Evolutionary conservation across 2,113 vertebrate genomes (phyloP), one percentile per base, ranked within the genome.

Genomic region (Lepus americanus): DNA sequence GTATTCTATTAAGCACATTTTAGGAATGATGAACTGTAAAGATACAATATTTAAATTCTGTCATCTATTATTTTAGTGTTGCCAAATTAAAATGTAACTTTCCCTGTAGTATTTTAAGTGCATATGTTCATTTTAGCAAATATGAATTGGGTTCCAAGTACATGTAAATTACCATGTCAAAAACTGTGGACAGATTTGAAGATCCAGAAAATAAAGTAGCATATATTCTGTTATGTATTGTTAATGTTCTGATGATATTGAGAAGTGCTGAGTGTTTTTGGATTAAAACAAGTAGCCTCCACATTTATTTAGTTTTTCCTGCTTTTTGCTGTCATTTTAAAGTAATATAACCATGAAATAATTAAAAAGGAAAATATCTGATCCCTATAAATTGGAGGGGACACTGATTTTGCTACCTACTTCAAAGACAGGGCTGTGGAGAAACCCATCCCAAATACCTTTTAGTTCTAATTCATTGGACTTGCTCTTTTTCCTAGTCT

Each of bases 91-190:
- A 92, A 73, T 63, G 8, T 44, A 59, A 1, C 4, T 55, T 19
- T 81, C 5, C 53, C 5, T 4, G 8, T 69, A 76, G 25, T 51
- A 83, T 63, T 93, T 89, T 73, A 70, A 90, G 10, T 89, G 72
- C 80, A 61, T n/a, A 49, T 78, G n/a, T 73, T 88, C 8, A 87
- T 94, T 80, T 96, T 49, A 73, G 29, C 14, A 91, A 89, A 44
- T 63, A 44, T 53, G 8, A 89, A 89, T 67, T 59, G 53, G 17
- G 12, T 69, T 49, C 25, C 36, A 73, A 70, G 10, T 88, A 20
- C 14, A 19, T 31, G 6, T 13, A n/a, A 85, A 14, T 7, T 51
- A 72, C 20, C 70, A 73, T 36, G 11, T 82, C 6, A 86, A 59
- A 96, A 90, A 23, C 5, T 36, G 27, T 80, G n/a, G 29, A 82